Base-by-base conservation (phyloP, 2,888 invertebrate genomes). In the Archips crataeganus region DNA sequence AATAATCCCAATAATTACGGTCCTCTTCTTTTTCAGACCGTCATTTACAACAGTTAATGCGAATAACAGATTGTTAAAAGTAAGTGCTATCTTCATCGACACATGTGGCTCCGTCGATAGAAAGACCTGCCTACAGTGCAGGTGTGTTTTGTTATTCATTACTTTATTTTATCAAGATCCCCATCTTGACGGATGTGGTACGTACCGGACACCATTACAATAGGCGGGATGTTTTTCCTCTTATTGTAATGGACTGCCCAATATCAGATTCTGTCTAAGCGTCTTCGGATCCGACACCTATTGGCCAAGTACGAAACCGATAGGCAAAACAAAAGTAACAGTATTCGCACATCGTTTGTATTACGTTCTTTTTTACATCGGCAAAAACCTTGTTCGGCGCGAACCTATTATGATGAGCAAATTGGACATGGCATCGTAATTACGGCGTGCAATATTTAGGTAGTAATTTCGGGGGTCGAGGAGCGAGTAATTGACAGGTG, bases 291-390 rank as follows among this genome's bases (percentile, higher is more conserved):
- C 81, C 82, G 84, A 84, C 86, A 84, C 81, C 88, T 88, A 87
- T 88, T 87, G 86, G 88, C 87, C 83, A 75, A 79, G 81, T 81
- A 81, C 85, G 89, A 90, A 89, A 90, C 86, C 84, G 89, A 92
- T 91, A 91, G 86, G 85, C 87, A 90, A 90, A 92, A 91, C 86
- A 86, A 89, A 86, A 89, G 84, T 92, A 93, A 93, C 91, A 87
- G 91, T 92, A 92, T 91, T 90, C 86, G 89, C 89, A 87, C 88
- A 80, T 85, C 84, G 84, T 84, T 84, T 84, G 82, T 89, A 84
- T 87, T 85, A 79, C 1, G 78, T 86, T 89, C 90, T 92, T 92
- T 90, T 92, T 92, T 90, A 80, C 76, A 66, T 75, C 79, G 76
- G 80, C 86, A 89, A 92, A 92, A 91, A 92, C 81, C 79, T 68